Evolutionary conservation across 2,888 invertebrate species (phyloP).

Genomic region (Loripinus fragilis): DNA sequence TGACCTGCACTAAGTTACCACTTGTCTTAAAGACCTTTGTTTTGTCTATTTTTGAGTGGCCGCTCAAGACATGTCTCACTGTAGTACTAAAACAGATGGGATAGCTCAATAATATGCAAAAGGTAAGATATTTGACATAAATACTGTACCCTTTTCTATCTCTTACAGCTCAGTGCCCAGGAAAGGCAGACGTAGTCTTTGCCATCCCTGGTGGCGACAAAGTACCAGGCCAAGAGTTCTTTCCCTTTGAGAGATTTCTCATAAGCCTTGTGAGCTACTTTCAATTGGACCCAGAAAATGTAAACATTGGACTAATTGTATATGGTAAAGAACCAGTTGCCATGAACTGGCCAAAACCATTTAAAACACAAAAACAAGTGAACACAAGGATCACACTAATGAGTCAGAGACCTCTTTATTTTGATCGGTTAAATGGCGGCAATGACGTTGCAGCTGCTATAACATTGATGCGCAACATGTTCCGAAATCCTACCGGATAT

Average conservation of each 20-base stretch:
- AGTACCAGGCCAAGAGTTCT: slow-evolving; percentile 67
- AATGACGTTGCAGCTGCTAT: slow-evolving; percentile 61
- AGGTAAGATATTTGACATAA: too few species aligned
- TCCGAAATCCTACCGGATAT: slow-evolving; percentile 60
- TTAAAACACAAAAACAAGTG: slow-evolving; percentile 55
- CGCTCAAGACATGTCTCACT: too few species aligned
- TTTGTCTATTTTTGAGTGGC: too few species aligned
- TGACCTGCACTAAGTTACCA: too few species aligned
- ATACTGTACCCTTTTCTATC: neutral
- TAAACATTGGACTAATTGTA: slow-evolving; percentile 63
- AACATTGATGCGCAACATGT: slow-evolving; percentile 65
- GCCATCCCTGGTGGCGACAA: slow-evolving; percentile 61
- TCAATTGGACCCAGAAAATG: slow-evolving; percentile 47
- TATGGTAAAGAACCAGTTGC: slow-evolving; percentile 59
- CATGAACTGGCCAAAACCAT: slow-evolving; percentile 59
- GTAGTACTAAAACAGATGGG: too few species aligned
- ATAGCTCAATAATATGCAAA: too few species aligned
- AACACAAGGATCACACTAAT: slow-evolving; percentile 67
- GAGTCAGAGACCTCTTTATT: slow-evolving; percentile 56
- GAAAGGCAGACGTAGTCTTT: slow-evolving; percentile 63
- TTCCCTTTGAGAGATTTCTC: slow-evolving; percentile 67
- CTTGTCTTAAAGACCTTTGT: too few species aligned
- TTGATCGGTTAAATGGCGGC: slow-evolving; percentile 49
- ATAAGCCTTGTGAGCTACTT: slow-evolving; percentile 65
- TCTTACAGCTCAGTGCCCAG: slow-evolving; percentile 59